Conservation (phyloP, 2,797 vertebrate genomes). For the Rhyacichthys aspro region DNA sequence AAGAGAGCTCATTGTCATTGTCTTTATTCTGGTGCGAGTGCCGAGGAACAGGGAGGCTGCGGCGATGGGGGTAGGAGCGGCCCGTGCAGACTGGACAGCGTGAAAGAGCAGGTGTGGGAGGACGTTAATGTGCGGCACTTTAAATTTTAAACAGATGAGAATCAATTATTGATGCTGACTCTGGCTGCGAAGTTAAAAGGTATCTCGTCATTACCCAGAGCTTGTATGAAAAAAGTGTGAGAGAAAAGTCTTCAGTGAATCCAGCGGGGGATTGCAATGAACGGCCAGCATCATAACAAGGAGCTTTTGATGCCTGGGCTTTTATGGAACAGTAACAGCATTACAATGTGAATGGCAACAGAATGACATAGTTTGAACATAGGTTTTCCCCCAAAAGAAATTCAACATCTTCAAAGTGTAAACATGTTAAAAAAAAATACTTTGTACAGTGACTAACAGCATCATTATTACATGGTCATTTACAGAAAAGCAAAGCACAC, state of each 20-base stretch:
- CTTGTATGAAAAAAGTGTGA: conserved; percentile 57
- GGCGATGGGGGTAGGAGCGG: conserved; percentile 30
- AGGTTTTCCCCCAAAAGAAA: conserved; percentile 1
- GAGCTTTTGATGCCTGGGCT: conserved; percentile 17
- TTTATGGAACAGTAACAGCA: conserved; percentile 9
- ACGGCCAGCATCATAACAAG: conserved; percentile 11
- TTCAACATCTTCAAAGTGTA: too few relatives aligned
- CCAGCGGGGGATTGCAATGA: conserved; percentile 43
- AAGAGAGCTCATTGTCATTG: conserved; percentile 73
- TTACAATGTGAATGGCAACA: not conserved
- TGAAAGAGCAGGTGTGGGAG: conserved; percentile 83
- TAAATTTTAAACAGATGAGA: conserved; percentile 86
- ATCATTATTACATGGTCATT: too few relatives aligned
- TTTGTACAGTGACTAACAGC: too few relatives aligned
- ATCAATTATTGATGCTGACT: conserved; percentile 84
- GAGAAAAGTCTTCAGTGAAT: conserved; percentile 55
- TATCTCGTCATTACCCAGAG: conserved; percentile 81
- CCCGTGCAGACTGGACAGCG: conserved; percentile 72
- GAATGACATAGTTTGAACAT: not conserved
- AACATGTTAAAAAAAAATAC: too few relatives aligned
- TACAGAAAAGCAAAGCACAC: too few relatives aligned
- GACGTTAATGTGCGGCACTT: conserved; percentile 85
- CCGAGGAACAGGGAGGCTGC: not conserved
- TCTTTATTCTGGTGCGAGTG: conserved; percentile 58
- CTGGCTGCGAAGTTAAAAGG: conserved; percentile 85